Evolutionary conservation across 2,888 invertebrate species (phyloP).

Genomic region (Melinaea marsaeus): DNA sequence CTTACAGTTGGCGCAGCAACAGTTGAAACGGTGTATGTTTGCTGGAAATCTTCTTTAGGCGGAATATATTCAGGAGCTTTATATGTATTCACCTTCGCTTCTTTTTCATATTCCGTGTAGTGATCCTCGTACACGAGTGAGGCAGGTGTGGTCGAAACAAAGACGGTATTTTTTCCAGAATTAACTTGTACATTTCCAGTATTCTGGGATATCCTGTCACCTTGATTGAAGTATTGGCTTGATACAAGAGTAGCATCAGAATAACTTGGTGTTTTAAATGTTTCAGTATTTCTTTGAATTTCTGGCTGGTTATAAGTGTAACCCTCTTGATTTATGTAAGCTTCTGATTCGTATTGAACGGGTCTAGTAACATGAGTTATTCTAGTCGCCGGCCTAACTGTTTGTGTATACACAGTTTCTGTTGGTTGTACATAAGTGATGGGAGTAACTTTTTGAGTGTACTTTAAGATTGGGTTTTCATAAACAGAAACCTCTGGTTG

Average conservation of each 20-base stretch:
- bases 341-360: conserved; percentile 45
- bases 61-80: conserved; percentile 46
- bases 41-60: conserved; percentile 52
- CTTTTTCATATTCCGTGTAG: conserved; percentile 54
- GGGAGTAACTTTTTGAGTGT: conserved; percentile 57
- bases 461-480: conserved; percentile 62
- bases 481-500: conserved; percentile 60
- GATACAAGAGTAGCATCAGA: conserved; percentile 67
- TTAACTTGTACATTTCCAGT: conserved; percentile 44
- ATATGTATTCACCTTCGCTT: conserved; percentile 47
- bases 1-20: conserved; percentile 45
- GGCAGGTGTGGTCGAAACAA: conserved; percentile 63
- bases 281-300: conserved; percentile 58
- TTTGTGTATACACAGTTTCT: conserved; percentile 52
- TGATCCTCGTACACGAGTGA: conserved; percentile 63
- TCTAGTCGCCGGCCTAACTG: conserved; percentile 55
- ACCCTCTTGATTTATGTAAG: conserved; percentile 48
- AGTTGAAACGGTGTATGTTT: conserved; percentile 51
- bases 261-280: conserved; percentile 47
- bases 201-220: conserved; percentile 30
- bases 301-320: conserved; percentile 65
- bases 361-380: conserved; percentile 51
- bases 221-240: conserved; percentile 59
- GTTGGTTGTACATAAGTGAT: conserved; percentile 54
- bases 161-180: conserved; percentile 48